These are phyloP conservation scores for Hirudo medicinalis DNA, from an alignment of 1,140 invertebrate species.

Conservation along the genomic window DNA sequence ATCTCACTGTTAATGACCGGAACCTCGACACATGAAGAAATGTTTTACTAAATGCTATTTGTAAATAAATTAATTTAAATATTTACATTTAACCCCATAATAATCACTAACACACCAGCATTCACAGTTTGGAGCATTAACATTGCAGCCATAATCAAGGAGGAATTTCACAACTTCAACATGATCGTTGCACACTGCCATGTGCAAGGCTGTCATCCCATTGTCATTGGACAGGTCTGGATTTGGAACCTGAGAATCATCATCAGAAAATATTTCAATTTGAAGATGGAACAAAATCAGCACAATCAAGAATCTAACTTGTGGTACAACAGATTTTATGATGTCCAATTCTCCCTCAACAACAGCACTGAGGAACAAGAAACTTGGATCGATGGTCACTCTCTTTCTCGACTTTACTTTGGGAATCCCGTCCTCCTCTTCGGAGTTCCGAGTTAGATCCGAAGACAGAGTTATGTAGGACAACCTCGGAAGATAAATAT, in stretches of 20 bases:
- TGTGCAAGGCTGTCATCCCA: conserved; percentile 88
- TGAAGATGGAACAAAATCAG: too few species aligned
- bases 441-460: neutral
- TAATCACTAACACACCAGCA: conserved; percentile 47
- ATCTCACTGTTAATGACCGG: too few species aligned
- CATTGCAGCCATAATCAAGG: conserved; percentile 50
- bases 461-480: conserved; percentile 9
- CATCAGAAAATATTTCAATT: neutral
- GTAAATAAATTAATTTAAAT: too few species aligned
- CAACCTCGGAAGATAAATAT: neutral
- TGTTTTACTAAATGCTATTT: too few species aligned
- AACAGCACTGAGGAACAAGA: neutral
- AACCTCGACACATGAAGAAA: too few species aligned
- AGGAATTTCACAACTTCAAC: conserved; percentile 50
- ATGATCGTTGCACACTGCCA: conserved; percentile 75
- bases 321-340: neutral
- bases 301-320: neutral
- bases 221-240: conserved; percentile 60
- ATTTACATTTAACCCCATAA: neutral
- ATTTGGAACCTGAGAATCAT: conserved; percentile 4
- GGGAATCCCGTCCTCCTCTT: neutral
- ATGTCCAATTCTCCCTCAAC: neutral
- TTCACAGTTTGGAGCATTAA: conserved; percentile 69
- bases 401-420: neutral
- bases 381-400: conserved; percentile 1